phyloP scores from a whole-genome alignment of 2,113 vertebrate species.

The Struthio camelus region DNA sequence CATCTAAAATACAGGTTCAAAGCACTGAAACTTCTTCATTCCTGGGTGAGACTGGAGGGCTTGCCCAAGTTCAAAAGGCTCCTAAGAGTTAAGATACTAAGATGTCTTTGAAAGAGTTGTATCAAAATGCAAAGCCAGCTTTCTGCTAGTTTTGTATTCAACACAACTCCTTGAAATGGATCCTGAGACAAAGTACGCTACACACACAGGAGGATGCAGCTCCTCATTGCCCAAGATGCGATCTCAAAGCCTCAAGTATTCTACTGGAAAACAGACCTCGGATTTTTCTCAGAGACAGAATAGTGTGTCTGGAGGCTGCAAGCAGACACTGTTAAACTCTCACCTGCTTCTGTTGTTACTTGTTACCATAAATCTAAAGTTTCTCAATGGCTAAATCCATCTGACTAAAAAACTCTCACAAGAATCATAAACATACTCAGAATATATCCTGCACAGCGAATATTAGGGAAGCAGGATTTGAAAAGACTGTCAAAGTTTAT shows the following conservation, averaged over 20 bases:
- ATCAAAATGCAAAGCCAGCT: background rate
- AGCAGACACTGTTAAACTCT: too few relatives aligned
- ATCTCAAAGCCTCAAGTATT: background rate
- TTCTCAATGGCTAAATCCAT: background rate
- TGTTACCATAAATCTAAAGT: background rate
- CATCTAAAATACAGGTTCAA: background rate
- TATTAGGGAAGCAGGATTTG: background rate
- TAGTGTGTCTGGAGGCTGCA: background rate
- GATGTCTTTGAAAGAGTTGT: background rate
- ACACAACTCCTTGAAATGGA: background rate
- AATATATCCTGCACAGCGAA: too few relatives aligned
- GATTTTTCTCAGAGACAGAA: background rate
- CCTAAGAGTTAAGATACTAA: background rate
- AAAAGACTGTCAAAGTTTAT: background rate
- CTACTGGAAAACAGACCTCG: background rate
- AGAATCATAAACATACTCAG: background rate
- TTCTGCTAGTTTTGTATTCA: background rate
- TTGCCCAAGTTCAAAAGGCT: background rate
- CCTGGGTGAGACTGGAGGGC: background rate
- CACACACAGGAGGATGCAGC: accelerated
- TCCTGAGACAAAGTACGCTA: background rate
- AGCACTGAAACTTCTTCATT: background rate
- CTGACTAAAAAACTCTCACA: background rate
- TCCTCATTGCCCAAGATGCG: background rate
- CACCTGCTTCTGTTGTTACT: background rate